Evolutionary conservation across 2,113 vertebrate species (phyloP).

Genomic region (Dicerorhinus sumatrensis): DNA sequence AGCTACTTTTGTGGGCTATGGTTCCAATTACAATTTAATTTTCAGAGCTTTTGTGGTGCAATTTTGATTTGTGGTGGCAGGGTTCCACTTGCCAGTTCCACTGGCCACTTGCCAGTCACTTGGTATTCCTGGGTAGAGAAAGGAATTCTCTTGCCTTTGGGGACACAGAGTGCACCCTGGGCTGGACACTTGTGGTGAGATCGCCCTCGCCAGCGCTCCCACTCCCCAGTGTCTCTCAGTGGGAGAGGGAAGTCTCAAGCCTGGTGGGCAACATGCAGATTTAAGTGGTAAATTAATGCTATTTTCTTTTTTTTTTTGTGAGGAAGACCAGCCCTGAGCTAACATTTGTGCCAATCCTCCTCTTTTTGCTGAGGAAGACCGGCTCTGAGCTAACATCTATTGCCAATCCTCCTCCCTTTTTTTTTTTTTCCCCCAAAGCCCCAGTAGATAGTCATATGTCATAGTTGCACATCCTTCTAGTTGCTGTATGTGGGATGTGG

Average conservation of each 20-base stretch:
- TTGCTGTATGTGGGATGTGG: no score
- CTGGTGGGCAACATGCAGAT: neutral
- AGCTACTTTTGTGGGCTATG: neutral
- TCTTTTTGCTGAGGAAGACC: no score
- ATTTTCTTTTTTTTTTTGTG: neutral
- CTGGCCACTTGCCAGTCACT: neutral
- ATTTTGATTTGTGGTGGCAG: neutral
- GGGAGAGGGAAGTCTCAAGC: neutral
- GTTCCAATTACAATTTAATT: neutral
- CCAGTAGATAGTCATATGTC: no score
- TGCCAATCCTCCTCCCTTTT: no score
- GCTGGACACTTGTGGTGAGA: neutral
- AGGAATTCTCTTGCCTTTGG: neutral
- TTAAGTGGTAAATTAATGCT: neutral
- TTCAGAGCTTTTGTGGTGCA: neutral
- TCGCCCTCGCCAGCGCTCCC: neutral
- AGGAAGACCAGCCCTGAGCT: no score
- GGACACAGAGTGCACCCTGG: neutral
- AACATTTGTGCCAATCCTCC: no score
- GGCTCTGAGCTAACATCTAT: no score
- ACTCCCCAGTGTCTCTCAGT: neutral
- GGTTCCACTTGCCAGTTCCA: rapidly evolving
- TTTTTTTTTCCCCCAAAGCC: no score
- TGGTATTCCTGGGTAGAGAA: neutral
- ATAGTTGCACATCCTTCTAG: no score